phyloP scores from a whole-genome alignment of 2,888 invertebrate species.

The Malthinus flaveolus region DNA sequence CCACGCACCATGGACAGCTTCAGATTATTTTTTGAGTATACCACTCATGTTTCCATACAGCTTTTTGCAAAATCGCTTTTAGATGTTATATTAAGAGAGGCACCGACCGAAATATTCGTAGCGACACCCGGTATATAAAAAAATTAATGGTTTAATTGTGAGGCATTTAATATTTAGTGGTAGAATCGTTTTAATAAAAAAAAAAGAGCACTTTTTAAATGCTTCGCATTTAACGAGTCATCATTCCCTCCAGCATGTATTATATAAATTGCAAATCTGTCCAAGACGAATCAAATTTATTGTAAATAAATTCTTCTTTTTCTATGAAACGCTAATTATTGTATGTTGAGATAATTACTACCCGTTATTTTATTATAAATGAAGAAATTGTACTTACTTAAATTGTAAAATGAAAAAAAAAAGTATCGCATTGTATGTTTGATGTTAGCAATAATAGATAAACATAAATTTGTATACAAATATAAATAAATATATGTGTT shows the following conservation, averaged over 20 bases:
- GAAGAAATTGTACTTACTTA: constrained; percentile 51
- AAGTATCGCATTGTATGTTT: constrained; percentile 54
- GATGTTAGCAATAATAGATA: constrained; percentile 55
- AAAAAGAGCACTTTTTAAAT: constrained; percentile 25
- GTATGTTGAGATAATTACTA: constrained; percentile 48
- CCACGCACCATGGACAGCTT: too few relatives aligned
- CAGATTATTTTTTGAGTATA: too few relatives aligned
- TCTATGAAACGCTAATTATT: constrained; percentile 50
- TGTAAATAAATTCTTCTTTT: constrained; percentile 53
- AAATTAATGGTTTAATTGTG: constrained; percentile 29
- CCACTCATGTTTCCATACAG: too few relatives aligned
- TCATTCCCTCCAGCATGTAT: constrained; percentile 55
- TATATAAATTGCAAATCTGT: constrained; percentile 56
- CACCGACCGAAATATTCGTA: too few relatives aligned
- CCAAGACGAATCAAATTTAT: constrained; percentile 56
- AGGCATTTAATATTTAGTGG: constrained; percentile 22
- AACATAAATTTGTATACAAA: constrained; percentile 54
- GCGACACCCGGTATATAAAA: too few relatives aligned
- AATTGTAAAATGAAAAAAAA: constrained; percentile 44
- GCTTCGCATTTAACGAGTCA: constrained; percentile 41
- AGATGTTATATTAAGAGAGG: too few relatives aligned
- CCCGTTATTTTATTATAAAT: constrained; percentile 54
- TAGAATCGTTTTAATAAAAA: neutral
- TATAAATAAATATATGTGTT: constrained; percentile 56
- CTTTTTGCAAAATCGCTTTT: too few relatives aligned